Evolutionary conservation across 2,888 invertebrate genomes (phyloP).

Genomic region (Labia minor): DNA sequence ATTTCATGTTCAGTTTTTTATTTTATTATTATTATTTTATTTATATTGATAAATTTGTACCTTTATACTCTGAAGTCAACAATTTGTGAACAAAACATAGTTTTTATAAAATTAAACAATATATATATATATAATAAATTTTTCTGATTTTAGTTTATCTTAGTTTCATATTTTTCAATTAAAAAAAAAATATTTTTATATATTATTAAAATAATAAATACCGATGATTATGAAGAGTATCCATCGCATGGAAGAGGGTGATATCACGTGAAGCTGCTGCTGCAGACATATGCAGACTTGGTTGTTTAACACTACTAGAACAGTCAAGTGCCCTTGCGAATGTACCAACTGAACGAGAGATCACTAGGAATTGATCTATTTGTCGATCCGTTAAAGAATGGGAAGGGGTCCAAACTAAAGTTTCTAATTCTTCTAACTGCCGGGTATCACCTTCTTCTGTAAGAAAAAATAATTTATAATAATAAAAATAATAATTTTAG

Average conservation of each 20-base stretch:
- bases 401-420: conserved; percentile 88
- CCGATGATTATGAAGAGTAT: conserved; percentile 77
- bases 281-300: conserved; percentile 97
- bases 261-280: conserved; percentile 98
- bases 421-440: conserved; percentile 68
- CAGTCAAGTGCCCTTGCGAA: conserved; percentile 98
- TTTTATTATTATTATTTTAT: too few species aligned
- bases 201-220: neutral
- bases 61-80: too few species aligned
- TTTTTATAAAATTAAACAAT: too few species aligned
- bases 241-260: conserved; percentile 97
- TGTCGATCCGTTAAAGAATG: conserved; percentile 87
- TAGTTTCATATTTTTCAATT: too few species aligned
- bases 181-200: neutral
- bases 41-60: too few species aligned
- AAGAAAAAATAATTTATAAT: conserved; percentile 23
- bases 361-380: conserved; percentile 96
- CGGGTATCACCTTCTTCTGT: conserved; percentile 52
- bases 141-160: too few species aligned
- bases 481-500: conserved; percentile 4
- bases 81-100: too few species aligned
- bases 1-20: too few species aligned
- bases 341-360: conserved; percentile 82
- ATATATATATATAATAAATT: too few species aligned
- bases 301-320: conserved; percentile 95